Percentiles rank a stretch among this genome's conserved stretches.
Conservation (phyloP, 1,140 invertebrate species). For the Drosophila parvula region DNA sequence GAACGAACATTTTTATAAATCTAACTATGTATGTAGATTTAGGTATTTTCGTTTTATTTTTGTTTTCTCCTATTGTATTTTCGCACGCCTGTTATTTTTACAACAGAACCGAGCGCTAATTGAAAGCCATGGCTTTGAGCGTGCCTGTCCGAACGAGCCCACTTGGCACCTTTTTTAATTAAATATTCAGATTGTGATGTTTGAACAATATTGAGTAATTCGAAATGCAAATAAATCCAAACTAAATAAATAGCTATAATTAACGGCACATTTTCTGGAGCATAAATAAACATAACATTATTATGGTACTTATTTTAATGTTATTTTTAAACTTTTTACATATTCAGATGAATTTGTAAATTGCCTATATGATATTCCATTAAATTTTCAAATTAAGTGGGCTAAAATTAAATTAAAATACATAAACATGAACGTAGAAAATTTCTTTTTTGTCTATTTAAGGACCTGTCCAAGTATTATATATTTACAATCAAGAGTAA, state of each 20-base stretch:
- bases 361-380: neutral
- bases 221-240: conserved; percentile 6
- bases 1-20: conserved; percentile 22
- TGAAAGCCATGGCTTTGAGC: conserved; percentile 1
- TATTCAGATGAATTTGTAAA: neutral
- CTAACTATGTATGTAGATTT: conserved; percentile 18
- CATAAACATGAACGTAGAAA: too few species aligned
- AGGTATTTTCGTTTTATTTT: conserved; percentile 16
- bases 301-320: neutral
- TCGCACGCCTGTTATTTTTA: conserved; percentile 35
- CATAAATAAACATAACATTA: neutral
- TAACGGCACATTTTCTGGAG: neutral
- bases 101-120: conserved; percentile 21
- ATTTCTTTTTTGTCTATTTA: too few species aligned
- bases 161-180: conserved; percentile 12
- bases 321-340: neutral
- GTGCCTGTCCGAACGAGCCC: neutral
- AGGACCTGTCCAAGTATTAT: too few species aligned
- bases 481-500: too few species aligned
- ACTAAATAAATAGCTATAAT: neutral
- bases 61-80: conserved; percentile 15
- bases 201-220: conserved; percentile 22
- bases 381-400: too few species aligned
- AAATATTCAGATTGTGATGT: conserved; percentile 9
- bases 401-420: too few species aligned